These are phyloP conservation scores for Eutrigla gurnardus DNA, from an alignment of 2,797 vertebrate species.

Conservation along the genomic window DNA sequence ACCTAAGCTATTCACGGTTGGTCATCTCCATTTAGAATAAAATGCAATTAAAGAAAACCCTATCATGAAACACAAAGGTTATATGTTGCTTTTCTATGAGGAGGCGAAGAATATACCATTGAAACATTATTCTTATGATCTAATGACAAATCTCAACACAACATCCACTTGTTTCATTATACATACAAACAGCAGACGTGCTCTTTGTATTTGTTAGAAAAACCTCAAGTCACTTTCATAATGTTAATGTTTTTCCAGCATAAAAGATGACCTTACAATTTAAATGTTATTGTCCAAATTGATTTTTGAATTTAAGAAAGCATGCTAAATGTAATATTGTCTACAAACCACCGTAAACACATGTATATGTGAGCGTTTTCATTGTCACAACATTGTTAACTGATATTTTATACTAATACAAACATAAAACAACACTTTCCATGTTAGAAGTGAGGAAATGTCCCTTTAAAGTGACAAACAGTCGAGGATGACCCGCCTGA, in stretches of 20 bases:
- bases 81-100: background rate
- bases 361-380: too few relatives aligned
- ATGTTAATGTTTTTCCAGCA: background rate
- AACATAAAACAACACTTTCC: too few relatives aligned
- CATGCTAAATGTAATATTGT: background rate
- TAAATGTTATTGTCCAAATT: background rate
- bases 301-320: background rate
- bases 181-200: background rate
- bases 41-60: background rate
- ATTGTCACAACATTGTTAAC: background rate
- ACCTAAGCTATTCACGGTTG: conserved; percentile 5
- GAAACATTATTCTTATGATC: background rate
- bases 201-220: background rate
- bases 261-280: background rate
- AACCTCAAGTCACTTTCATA: background rate
- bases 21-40: conserved; percentile 12
- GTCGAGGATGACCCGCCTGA: background rate
- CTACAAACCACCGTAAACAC: background rate
- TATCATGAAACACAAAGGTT: background rate
- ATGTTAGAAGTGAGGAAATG: background rate
- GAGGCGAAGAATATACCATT: background rate
- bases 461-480: background rate
- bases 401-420: background rate
- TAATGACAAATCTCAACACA: background rate
- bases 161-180: background rate